Conservation (phyloP, 2,113 vertebrate genomes). For the Saccopteryx leptura region DNA sequence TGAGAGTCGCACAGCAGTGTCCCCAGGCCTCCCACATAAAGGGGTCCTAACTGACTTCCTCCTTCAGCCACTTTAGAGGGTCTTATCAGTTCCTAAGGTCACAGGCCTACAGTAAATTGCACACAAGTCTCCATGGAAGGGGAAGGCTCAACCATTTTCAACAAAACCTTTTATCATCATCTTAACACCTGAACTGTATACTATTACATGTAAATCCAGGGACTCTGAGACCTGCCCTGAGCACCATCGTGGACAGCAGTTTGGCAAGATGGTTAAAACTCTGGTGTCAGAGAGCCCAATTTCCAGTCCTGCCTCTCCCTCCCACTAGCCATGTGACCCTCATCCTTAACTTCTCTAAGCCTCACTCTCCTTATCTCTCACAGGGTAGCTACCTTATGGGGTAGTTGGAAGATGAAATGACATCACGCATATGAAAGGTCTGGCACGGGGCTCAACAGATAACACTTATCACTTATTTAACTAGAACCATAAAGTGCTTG, state of each 20-base stretch:
- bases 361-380: not conserved
- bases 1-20: not conserved
- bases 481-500: not conserved
- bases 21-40: not conserved
- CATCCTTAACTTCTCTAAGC: not conserved
- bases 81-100: not conserved
- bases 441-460: not conserved
- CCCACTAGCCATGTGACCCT: not conserved
- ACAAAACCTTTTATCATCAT: not conserved
- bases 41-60: not conserved
- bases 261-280: not conserved
- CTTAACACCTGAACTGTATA: not conserved
- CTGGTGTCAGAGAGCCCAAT: not conserved
- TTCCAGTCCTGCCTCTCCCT: not conserved
- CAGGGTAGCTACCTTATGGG: not conserved
- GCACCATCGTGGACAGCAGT: not conserved
- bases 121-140: not conserved
- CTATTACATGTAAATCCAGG: not conserved
- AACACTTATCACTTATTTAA: not conserved
- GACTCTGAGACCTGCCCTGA: not conserved
- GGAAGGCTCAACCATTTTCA: not conserved
- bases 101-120: fast-evolving
- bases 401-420: not conserved
- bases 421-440: not conserved
- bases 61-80: not conserved